Evolutionary conservation across 2,888 invertebrate genomes (phyloP).

Genomic region (Zele albiditarsus): DNA sequence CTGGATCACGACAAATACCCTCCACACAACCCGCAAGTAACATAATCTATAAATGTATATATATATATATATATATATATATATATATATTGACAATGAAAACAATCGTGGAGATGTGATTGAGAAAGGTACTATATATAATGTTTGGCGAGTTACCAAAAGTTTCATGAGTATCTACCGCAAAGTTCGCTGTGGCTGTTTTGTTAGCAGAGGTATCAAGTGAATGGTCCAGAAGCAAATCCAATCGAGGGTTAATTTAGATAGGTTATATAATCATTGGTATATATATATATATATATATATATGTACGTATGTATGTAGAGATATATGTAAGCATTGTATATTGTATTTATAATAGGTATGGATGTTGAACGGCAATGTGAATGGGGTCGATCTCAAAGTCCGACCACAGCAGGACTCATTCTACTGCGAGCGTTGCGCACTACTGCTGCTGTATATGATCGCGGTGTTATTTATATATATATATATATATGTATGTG

Average conservation of each 20-base stretch:
- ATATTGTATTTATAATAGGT: not conserved
- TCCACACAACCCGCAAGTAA: conserved; percentile 8
- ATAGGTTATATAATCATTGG: not conserved
- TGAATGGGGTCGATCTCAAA: conserved; percentile 8
- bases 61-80: not conserved
- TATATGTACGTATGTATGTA: not conserved
- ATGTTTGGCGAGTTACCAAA: conserved; percentile 33
- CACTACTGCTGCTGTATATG: not conserved
- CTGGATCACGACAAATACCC: conserved; percentile 27
- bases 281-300: conserved; percentile 1
- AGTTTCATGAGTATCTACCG: conserved; percentile 14
- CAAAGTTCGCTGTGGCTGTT: not conserved
- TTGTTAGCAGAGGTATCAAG: conserved; percentile 12
- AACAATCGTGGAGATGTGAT: conserved; percentile 26
- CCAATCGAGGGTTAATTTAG: conserved; percentile 29
- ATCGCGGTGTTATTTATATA: conserved; percentile 1
- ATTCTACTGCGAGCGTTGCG: not conserved
- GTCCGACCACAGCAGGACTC: not conserved
- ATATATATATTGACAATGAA: conserved; percentile 9
- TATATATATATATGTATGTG: not conserved
- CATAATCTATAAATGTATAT: conserved; percentile 13
- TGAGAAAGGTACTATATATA: conserved; percentile 16
- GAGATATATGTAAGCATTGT: not conserved
- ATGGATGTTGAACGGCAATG: not conserved
- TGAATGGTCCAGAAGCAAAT: conserved; percentile 27